Percentiles rank a stretch among this genome's conserved stretches.
These are phyloP conservation scores for Holacanthella duospinosa DNA, from an alignment of 2,888 invertebrate genomes.

Conservation along the genomic window DNA sequence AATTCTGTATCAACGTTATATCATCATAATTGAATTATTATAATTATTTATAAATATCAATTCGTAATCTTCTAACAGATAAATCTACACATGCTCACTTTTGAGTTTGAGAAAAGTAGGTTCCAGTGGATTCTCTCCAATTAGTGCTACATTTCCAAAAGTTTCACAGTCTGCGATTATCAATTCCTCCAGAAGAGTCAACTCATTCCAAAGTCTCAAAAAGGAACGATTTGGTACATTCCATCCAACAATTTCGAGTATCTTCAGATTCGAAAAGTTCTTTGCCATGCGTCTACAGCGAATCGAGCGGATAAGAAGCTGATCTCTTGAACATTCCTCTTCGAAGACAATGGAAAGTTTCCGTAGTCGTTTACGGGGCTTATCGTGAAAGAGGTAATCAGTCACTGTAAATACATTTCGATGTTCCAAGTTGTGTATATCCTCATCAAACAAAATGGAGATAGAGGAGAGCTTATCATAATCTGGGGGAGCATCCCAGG, in stretches of 20 bases:
- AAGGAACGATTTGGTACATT: not conserved
- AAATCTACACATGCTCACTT: no score
- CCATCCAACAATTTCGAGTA: not conserved
- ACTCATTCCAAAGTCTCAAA: not conserved
- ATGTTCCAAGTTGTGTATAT: no score
- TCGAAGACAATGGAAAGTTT: not conserved
- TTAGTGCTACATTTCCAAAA: not conserved
- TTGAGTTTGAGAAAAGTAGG: not conserved
- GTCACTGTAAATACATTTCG: no score
- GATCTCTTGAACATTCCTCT: no score
- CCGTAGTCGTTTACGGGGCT: not conserved
- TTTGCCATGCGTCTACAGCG: not conserved
- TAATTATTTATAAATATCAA: not conserved
- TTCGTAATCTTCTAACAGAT: no score
- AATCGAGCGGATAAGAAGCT: not conserved
- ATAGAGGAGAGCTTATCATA: not conserved
- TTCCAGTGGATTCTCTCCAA: not conserved
- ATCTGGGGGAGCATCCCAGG: not conserved
- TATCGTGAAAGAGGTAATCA: not conserved
- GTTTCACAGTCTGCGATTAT: not conserved
- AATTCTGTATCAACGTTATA: not conserved
- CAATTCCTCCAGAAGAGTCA: not conserved
- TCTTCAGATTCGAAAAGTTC: not conserved
- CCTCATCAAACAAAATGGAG: not conserved
- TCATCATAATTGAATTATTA: not conserved